Evolutionary conservation across 2,797 vertebrate genomes (phyloP), one percentile per base, ranked within the genome.

Genomic region (Enteromius fasciolatus): DNA sequence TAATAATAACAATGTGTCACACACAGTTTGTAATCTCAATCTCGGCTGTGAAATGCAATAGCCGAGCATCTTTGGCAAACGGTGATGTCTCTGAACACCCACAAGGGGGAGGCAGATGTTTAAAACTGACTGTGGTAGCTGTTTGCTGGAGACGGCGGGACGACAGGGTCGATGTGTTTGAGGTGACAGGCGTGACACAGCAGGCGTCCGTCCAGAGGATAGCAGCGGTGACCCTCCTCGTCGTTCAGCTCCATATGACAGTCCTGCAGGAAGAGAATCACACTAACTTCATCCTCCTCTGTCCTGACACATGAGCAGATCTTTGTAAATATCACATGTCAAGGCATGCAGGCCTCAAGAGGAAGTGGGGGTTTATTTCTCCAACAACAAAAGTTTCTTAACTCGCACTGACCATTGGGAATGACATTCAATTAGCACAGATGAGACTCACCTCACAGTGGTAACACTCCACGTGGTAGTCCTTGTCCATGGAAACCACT

Each of bases 401-500:
- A 36, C 48, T 39, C 5, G 18, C 14, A 23, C 31, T 69, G 46
- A 52, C 17, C 23, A 11, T 7, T 33, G 41, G 0, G 33, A 78
- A 81, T 50, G 3, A 10, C 54, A 67, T 39, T 50, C 3, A 15
- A 9, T 59, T 10, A 3, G 44, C 25, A 61, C 25, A 31, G 14
- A 36, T 36, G 10, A 28, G 25, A 44, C 95, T 79, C 88, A 99
- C 98, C 97, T 99, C 97, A 0, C 98, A 99, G 91, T 95, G 96
- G 86, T 99, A 99, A 80, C 98, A 99, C 80, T 97, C 96, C 89
- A 99, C 96, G 0, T 99, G 98, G 89, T 98, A 99, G 91, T 99
- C 97, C 89, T 94, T 96, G 91, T 99, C 97, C 98, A 99, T 98
- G 84, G 98, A 99, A 54, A 99, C 98, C 1, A 99, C 98, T 1